Evolutionary conservation across 2,113 vertebrate species (phyloP), one percentile per base, ranked within the genome.

Genomic region (Boleophthalmus pectinirostris): DNA sequence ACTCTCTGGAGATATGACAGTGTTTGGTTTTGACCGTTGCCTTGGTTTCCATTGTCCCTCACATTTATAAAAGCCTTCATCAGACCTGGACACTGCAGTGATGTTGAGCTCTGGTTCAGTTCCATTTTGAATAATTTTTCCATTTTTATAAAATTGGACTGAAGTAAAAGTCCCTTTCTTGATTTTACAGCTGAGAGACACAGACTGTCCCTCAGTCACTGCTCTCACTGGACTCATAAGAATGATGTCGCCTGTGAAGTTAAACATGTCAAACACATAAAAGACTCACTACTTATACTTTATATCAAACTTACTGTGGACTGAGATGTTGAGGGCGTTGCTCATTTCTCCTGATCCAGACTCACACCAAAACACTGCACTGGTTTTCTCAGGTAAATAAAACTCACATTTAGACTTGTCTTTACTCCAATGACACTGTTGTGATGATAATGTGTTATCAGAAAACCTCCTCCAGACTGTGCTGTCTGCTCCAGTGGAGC

Each of bases 401-500:
- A 65, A 38, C 12, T n/a, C n/a, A 45, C 63, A 65, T 65, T 38
- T 38, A 45, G 63, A 21, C 21, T 38, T 4, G 21, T 65, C 33
- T 43, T 18, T 4, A 29, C 29, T 29, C 29, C 29, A 4, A 29
- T 29, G 4, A 29, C 29, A 29, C 29, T 29, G 29, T 29, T 29
- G 29, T 29, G 29, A 29, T 29, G 29, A 29, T 29, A 29, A 2
- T 29, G 29, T n/a, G 38, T 65, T 65, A 3, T 45, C 2, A 65
- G 8, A 21, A 45, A 65, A 45, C 7, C 38, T n/a, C 33, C 35
- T 65, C 33, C 21, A 65, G 7, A 43, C 35, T n/a, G 33, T 38
- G 38, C 29, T 29, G 29, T 65, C 18, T 49, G 47, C 47, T 49
- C 47, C 47, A 45, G 63, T 49, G n/a, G 80, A 73, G 53, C 68